Percentiles rank a stretch among this genome's conserved stretches.
These are phyloP conservation scores for Danio albolineatus DNA, from an alignment of 2,797 vertebrate species.

Conservation along the genomic window DNA sequence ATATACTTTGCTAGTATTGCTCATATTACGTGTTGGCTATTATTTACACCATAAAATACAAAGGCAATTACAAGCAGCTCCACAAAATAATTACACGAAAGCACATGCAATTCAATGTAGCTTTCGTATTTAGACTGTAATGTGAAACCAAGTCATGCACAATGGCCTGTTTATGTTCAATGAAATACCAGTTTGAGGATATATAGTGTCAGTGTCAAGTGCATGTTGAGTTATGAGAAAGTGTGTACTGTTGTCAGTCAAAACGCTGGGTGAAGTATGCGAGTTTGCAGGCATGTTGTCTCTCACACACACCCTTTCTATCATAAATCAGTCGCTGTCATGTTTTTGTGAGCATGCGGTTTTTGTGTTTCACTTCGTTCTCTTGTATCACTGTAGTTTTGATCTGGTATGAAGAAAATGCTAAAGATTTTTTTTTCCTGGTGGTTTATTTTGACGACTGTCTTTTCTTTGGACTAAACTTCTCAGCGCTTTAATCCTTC, in stretches of 20 bases:
- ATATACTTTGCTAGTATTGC: not conserved
- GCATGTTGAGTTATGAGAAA: slow-evolving; percentile 4
- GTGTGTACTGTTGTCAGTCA: slow-evolving; percentile 35
- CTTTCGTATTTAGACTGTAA: not conserved
- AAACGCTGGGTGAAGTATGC: slow-evolving; percentile 4
- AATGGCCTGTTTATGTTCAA: not conserved
- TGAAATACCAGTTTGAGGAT: slow-evolving; percentile 13
- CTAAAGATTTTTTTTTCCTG: slow-evolving; percentile 51
- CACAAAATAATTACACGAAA: not conserved
- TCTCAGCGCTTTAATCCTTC: slow-evolving; percentile 55
- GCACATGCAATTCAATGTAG: slow-evolving; percentile 11
- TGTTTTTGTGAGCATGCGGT: slow-evolving; percentile 17
- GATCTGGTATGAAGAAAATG: slow-evolving; percentile 55
- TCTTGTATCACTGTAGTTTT: slow-evolving; percentile 31
- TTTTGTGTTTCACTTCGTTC: slow-evolving; percentile 24
- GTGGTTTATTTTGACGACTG: slow-evolving; percentile 59
- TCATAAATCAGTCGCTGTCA: slow-evolving; percentile 34
- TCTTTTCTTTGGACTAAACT: slow-evolving; percentile 58
- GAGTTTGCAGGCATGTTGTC: slow-evolving; percentile 15
- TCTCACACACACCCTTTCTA: slow-evolving; percentile 25
- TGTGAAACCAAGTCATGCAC: not conserved
- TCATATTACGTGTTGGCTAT: not conserved
- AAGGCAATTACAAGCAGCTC: slow-evolving; percentile 3
- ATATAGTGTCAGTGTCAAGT: not conserved
- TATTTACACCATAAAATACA: slow-evolving; percentile 17